Percentiles rank a stretch among this genome's conserved stretches.
Evolutionary conservation across 2,888 invertebrate genomes (phyloP).

Genomic region (Caenorhabditis sulstoni): DNA sequence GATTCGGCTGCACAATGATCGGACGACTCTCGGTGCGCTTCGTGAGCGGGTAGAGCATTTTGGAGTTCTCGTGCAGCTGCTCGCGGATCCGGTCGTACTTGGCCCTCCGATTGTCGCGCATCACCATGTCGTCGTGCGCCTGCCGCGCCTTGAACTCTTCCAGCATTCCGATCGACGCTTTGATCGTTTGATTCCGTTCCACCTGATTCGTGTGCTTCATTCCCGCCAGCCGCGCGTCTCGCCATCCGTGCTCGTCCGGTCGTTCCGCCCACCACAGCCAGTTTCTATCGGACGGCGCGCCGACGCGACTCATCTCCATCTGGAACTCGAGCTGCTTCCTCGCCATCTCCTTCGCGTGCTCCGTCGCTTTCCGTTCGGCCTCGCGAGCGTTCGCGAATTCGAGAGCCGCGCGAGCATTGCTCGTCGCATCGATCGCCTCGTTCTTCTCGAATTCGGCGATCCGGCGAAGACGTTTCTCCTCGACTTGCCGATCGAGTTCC

Average conservation of each 20-base stretch:
- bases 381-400: constrained; percentile 67
- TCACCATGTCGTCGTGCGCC: constrained; percentile 62
- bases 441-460: constrained; percentile 61
- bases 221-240: constrained; percentile 62
- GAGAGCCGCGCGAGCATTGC: constrained; percentile 65
- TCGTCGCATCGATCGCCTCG: constrained; percentile 65
- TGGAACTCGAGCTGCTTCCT: constrained; percentile 66
- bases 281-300: constrained; percentile 55
- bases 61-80: constrained; percentile 64
- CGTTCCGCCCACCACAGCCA: constrained; percentile 71
- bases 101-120: constrained; percentile 55
- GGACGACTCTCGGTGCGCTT: constrained; percentile 46
- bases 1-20: constrained; percentile 53
- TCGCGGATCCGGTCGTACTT: constrained; percentile 63
- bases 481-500: constrained; percentile 64
- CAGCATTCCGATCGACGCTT: constrained; percentile 66
- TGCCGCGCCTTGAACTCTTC: constrained; percentile 72
- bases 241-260: constrained; percentile 73
- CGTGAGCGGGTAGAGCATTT: constrained; percentile 57
- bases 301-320: constrained; percentile 64
- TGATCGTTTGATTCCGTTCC: constrained; percentile 67
- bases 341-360: constrained; percentile 62
- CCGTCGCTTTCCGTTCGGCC: constrained; percentile 44
- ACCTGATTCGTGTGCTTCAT: constrained; percentile 66
- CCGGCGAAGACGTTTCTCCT: constrained; percentile 58